Evolutionary conservation across 2,113 vertebrate species (phyloP), one percentile per base, ranked within the genome.

Genomic region (Rhegmatorhina hoffmannsi): DNA sequence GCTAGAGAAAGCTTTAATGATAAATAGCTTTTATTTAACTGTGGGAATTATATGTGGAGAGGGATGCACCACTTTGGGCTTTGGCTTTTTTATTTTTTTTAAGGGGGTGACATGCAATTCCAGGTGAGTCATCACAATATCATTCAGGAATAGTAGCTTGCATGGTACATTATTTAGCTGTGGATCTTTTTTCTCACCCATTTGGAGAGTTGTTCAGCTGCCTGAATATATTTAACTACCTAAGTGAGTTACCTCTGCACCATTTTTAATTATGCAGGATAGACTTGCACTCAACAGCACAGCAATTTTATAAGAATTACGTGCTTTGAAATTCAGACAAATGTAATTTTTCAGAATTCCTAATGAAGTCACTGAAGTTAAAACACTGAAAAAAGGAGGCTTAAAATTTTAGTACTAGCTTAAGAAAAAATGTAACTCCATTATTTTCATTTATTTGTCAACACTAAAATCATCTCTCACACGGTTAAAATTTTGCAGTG

Each of bases 291-390:
- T 13, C 8, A 89, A 70, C 17, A 88, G 64, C 16, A 6, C 3
- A 46, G 6, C 5, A 75, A 83, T 58, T 85, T 10, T 46, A 25
- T 52, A 47, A 56, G 44, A 83, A 76, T 64, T 46, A 44, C 9
- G 33, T 88, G 9, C 12, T 90, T 80, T 73, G 55, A 94, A 94
- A 92, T 84, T 28, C 21, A 93, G 72, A 52, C 13, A 86, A 90
- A 80, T 46, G 16, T 18, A 60, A 21, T 60, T 60, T 69, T 73
- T 87, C 44, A 73, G 33, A 91, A 83, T 76, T 73, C 21, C 25
- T 72, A 10, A 11, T 88, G 24, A 92, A 82, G 29, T 60, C 10
- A 60, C 18, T 56, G 38, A 82, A 75, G n/a, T 29, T 76, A 82
- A 82, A 83, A 7, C 5, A 59, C 21, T 1, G 44, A 69, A 43